Evolutionary conservation across 2,888 invertebrate genomes (phyloP), one percentile per base, ranked within the genome.

Genomic region (Drosophila mimetica): DNA sequence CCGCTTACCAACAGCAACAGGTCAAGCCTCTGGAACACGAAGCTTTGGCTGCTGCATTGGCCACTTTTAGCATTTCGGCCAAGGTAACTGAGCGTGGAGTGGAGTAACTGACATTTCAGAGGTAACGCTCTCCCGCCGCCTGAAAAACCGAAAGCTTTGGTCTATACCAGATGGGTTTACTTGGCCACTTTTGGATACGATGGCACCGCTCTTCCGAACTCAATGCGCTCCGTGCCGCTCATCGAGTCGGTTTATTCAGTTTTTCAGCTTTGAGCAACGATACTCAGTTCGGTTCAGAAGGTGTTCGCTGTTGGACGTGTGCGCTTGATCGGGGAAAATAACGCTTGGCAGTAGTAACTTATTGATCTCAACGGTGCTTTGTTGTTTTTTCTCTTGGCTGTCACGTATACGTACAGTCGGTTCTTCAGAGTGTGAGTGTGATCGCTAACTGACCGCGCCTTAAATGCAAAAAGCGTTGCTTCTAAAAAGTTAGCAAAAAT

Each of bases 311-410:
- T 65, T 76, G 88, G 88, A 88, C 88, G 86, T 85, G 83, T 74
- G 67, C 70, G 82, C 86, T 72, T 30, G 28, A 44, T 36, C 44
- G 71, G 50, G 37, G 53, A 48, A 65, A 52, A 46, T 20, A 36
- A 57, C 53, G 50, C 30, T 44, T 69, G 75, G 61, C 50, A 36
- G 52, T 20, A 61, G 52, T 44, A 61, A 52, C 69, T 66, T 73
- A 79, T 86, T 85, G 84, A 85, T 85, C 84, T 85, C 84, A 85
- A 86, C 85, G 88, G 84, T 85, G 84, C 85, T 88, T 84, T 76
- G 78, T 72, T 47, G 70, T 77, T 57, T 44, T 52, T 46, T 44
- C 44, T 34, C 66, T 55, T 63, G 48, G 66, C 61, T 65, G 55
- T 79, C 78, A 50, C 48, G 61, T 44, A 63, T 37, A 53, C 59